Conservation (phyloP, 2,888 invertebrate species). For the Antitype chi region DNA sequence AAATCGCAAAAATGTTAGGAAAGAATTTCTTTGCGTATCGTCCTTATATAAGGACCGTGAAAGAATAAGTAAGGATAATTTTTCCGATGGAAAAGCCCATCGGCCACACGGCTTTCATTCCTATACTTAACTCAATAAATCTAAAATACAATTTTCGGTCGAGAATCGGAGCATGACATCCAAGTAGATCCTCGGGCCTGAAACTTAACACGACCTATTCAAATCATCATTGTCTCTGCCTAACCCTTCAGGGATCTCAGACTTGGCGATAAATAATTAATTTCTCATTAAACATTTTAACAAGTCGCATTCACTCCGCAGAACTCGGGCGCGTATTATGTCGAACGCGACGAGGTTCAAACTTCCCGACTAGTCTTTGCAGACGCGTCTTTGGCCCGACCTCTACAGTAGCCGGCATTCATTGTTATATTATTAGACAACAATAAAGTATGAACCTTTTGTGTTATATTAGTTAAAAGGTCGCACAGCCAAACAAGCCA, state of each 20-base stretch:
- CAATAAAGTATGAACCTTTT: slow-evolving; percentile 44
- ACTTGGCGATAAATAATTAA: slow-evolving; percentile 32
- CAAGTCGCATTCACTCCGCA: background rate
- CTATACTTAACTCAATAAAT: background rate
- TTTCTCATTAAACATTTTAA: slow-evolving; percentile 14
- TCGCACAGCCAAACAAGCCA: slow-evolving; percentile 3
- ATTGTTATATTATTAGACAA: slow-evolving; percentile 50
- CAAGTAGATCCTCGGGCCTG: background rate
- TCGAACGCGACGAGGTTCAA: slow-evolving; percentile 1
- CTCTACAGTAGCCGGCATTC: background rate
- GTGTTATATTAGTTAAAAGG: slow-evolving; percentile 46
- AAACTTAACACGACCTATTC: background rate
- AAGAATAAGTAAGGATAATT: background rate
- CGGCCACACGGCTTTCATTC: background rate
- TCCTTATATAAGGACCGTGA: too few relatives aligned
- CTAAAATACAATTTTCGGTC: slow-evolving; percentile 2
- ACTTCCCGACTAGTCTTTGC: slow-evolving; percentile 18
- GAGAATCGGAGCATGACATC: background rate
- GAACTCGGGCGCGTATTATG: slow-evolving; percentile 16
- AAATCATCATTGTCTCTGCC: slow-evolving; percentile 7
- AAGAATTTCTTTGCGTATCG: too few relatives aligned
- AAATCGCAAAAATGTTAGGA: too few relatives aligned
- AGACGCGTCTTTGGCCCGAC: background rate
- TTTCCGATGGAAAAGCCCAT: background rate
- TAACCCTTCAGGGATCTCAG: background rate